Evolutionary conservation across 2,797 vertebrate genomes (phyloP).

Genomic region (Cirrhinus molitorella): DNA sequence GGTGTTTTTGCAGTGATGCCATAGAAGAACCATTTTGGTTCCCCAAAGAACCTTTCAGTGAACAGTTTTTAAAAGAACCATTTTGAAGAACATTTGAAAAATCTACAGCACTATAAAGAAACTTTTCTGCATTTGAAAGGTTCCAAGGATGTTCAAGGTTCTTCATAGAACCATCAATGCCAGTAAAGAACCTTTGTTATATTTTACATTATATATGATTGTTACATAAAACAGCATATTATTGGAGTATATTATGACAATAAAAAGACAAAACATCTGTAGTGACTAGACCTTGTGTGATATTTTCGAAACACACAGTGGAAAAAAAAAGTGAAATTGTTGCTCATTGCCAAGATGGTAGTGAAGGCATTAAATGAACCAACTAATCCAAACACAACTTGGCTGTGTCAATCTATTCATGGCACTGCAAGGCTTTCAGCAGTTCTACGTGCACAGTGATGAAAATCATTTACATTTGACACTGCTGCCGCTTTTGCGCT

Average conservation of each 20-base stretch:
- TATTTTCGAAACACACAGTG: slow-evolving; percentile 2
- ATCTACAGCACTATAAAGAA: no score
- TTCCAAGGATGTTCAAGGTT: no score
- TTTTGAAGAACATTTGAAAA: no score
- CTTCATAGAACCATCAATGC: no score
- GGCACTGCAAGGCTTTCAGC: slow-evolving; percentile 1
- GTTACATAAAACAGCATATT: no score
- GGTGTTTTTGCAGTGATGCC: no score
- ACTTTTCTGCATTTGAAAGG: no score
- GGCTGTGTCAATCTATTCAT: slow-evolving; percentile 31
- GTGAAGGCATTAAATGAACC: slow-evolving; percentile 44
- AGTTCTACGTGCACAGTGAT: slow-evolving; percentile 27
- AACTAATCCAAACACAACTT: slow-evolving; percentile 29
- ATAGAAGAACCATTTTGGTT: no score
- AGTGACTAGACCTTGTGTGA: background rate
- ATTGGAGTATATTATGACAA: background rate
- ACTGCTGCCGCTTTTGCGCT: slow-evolving; percentile 59
- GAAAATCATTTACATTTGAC: slow-evolving; percentile 65
- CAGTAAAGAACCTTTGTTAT: no score
- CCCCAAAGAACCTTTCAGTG: no score
- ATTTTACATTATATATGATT: background rate
- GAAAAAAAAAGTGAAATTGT: slow-evolving; percentile 10
- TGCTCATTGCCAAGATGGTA: slow-evolving; percentile 35
- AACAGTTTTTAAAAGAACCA: no score
- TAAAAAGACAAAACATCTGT: background rate